Evolutionary conservation across 2,113 vertebrate genomes (phyloP).

Genomic region (Centropus bengalensis): DNA sequence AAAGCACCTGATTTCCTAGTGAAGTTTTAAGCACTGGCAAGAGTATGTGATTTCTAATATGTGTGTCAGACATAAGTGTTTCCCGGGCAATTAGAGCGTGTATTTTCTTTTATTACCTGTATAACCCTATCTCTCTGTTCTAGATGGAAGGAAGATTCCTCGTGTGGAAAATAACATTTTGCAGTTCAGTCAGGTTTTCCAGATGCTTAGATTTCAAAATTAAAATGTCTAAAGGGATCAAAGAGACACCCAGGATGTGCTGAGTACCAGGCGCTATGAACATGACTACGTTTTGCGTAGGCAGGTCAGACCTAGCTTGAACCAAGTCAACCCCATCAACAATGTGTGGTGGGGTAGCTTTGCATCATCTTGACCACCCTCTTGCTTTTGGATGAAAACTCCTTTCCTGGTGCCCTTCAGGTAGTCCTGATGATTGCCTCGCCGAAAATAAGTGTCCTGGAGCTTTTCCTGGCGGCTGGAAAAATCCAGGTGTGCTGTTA

Average conservation of each 20-base stretch:
- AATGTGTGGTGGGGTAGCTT: neutral
- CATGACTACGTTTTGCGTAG: neutral
- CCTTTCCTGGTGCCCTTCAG: neutral
- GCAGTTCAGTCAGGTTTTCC: neutral
- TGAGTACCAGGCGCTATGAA: neutral
- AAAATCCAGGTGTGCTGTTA: neutral
- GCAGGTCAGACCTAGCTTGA: neutral
- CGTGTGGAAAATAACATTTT: neutral
- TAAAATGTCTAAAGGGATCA: neutral
- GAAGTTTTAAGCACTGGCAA: neutral
- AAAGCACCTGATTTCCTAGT: neutral
- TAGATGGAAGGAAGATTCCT: neutral
- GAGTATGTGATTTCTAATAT: neutral
- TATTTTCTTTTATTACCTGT: neutral
- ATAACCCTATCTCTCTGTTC: neutral
- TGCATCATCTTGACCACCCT: neutral
- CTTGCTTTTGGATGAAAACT: neutral
- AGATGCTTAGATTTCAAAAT: neutral
- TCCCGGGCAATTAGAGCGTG: neutral
- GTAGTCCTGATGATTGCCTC: neutral
- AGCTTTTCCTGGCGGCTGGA: neutral
- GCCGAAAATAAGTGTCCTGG: neutral
- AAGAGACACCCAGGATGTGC: neutral
- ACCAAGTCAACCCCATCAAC: neutral
- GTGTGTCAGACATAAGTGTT: neutral